Evolutionary conservation across 2,888 invertebrate species (phyloP).

Genomic region (Odiellus spinosus): DNA sequence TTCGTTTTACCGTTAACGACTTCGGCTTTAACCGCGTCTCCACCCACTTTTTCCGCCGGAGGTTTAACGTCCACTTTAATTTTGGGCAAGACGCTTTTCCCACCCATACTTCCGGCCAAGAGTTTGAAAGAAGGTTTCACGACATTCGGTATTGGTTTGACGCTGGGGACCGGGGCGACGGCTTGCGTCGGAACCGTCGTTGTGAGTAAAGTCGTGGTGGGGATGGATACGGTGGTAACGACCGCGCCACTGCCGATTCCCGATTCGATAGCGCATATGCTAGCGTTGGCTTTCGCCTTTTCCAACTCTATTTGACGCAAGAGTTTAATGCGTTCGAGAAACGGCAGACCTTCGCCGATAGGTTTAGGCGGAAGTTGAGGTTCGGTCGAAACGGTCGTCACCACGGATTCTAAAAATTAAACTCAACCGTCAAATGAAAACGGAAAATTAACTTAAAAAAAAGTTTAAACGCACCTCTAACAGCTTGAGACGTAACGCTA

Average conservation of each 20-base stretch:
- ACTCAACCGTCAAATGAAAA: constrained; percentile 4
- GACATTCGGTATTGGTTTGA: no score
- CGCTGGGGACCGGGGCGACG: no score
- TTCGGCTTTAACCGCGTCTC: no score
- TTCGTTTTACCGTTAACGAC: no score
- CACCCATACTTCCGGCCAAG: no score
- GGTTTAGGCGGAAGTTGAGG: constrained; percentile 26
- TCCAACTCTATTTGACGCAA: constrained; percentile 43
- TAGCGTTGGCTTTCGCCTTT: constrained; percentile 45
- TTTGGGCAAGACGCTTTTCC: no score
- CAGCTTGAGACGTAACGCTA: constrained; percentile 1
- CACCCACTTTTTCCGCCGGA: no score
- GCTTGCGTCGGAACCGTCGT: no score
- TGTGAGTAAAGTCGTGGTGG: not conserved
- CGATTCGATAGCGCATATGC: no score
- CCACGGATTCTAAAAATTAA: not conserved
- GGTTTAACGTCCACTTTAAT: no score
- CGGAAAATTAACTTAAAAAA: constrained; percentile 4
- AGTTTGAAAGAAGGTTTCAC: no score
- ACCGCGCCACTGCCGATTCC: not conserved
- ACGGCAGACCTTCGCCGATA: constrained; percentile 65
- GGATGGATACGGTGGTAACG: not conserved
- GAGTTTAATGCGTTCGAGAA: constrained; percentile 55
- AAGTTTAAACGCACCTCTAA: not conserved
- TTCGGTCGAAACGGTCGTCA: not conserved